Base-by-base conservation (phyloP, 2,113 vertebrate genomes). In the Syngnathus floridae region DNA sequence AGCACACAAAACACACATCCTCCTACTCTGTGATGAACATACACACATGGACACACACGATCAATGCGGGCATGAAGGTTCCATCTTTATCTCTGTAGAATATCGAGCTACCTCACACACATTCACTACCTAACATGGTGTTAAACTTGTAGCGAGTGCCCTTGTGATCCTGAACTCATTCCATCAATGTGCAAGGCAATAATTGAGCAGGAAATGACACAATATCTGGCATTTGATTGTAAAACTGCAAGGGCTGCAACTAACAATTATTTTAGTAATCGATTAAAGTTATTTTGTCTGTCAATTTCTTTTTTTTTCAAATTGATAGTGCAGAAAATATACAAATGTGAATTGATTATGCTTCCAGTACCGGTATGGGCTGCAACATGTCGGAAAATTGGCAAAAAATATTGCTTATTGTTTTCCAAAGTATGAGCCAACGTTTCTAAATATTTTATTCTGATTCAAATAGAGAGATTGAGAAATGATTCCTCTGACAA, bases 121-220 rank as follows among this genome's bases (percentile, higher is more conserved):
- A 62, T 73, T 66, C 57, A 72, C 71, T 63, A 35, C 74, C 72
- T 48, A 79, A 76, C 67, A 73, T 76, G 71, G 75, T 56, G 37
- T 59, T 48, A 59, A 54, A 68, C 40, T 41, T 55, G 41, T 13
- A 49, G 57, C 54, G 10, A 48, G 8, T 48, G 8, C 1, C 17
- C 46, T 19, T n/a, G 17, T 48, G 46, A 2, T 16, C 46, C 17
- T 19, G 46, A 48, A 48, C 4, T 48, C 19, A 48, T 19, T 7
- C 46, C 17, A 19, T 48, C 17, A 48, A 48, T 48, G 17, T 48
- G 46, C 19, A 48, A 19, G 46, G 46, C 46, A 48, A 19, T 1
- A 19, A 48, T 48, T 48, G 7, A 48, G 46, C 7, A 19, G 13
- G 46, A 48, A 48, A 1, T 48, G 1, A 48, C 4, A 17, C 14